Conservation (phyloP, 2,113 vertebrate species). For the Eira barbara region DNA sequence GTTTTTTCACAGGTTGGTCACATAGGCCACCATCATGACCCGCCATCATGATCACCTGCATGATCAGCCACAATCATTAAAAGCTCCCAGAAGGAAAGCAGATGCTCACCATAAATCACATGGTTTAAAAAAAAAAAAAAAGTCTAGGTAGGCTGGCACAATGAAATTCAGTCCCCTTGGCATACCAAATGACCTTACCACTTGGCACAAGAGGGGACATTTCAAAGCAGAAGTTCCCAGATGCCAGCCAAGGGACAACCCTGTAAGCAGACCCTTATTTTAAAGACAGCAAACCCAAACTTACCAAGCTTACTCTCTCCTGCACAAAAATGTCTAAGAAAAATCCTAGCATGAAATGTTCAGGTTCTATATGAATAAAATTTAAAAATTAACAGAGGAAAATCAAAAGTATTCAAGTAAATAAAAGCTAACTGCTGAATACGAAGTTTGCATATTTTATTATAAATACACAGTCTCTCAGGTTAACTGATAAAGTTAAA, state of each 20-base stretch:
- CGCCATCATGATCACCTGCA: no score
- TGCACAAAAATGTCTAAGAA: not conserved
- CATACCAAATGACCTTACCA: not conserved
- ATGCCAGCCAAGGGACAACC: not conserved
- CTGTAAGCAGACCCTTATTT: not conserved
- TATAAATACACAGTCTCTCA: not conserved
- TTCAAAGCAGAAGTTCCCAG: not conserved
- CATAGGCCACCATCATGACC: not conserved
- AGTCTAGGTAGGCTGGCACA: not conserved
- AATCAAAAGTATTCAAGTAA: not conserved
- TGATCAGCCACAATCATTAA: not conserved
- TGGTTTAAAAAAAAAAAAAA: not conserved
- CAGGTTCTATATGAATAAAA: not conserved
- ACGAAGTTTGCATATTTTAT: not conserved
- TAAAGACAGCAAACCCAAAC: not conserved
- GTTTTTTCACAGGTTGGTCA: not conserved
- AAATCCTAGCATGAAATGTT: not conserved
- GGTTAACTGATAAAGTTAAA: not conserved
- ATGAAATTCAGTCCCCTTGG: not conserved
- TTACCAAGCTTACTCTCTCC: not conserved
- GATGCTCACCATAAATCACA: not conserved
- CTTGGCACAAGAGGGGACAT: not conserved
- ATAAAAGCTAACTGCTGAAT: not conserved
- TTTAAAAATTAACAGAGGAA: not conserved
- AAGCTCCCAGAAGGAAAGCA: not conserved